Evolutionary conservation across 2,888 invertebrate species (phyloP).

Genomic region (Scaptodrosophila latifasciaeformis): DNA sequence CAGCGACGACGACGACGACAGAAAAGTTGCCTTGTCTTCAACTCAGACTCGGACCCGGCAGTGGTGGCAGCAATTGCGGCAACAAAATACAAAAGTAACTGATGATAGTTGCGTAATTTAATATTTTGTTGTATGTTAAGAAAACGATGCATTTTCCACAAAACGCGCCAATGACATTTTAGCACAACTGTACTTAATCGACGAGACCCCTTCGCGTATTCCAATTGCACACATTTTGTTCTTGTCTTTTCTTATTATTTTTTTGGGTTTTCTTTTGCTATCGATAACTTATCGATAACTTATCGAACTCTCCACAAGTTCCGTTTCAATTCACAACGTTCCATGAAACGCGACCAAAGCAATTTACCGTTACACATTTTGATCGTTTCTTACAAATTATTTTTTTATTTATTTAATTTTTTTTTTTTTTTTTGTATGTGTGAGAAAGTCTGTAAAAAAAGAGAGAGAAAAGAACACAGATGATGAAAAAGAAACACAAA

Average conservation of each 20-base stretch:
- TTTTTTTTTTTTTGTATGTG: conserved; percentile 9
- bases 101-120: conserved; percentile 73
- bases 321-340: conserved; percentile 38
- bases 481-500: conserved; percentile 26
- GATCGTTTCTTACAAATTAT: conserved; percentile 19
- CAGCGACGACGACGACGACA: conserved; percentile 15
- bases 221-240: no score
- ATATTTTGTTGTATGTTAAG: conserved; percentile 72
- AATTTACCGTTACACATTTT: conserved; percentile 38
- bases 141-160: conserved; percentile 73
- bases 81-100: conserved; percentile 72
- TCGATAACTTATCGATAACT: conserved; percentile 21
- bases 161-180: no score
- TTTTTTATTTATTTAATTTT: neutral
- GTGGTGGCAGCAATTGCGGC: conserved; percentile 44
- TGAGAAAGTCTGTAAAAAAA: conserved; percentile 58
- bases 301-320: conserved; percentile 31
- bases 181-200: no score
- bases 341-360: conserved; percentile 39
- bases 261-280: conserved; percentile 7
- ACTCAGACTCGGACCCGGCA: conserved; percentile 36
- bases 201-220: no score
- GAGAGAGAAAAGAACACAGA: conserved; percentile 59
- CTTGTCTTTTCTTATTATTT: conserved; percentile 9
- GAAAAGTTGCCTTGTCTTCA: no score